Base-by-base conservation (phyloP, 2,888 invertebrate genomes). In the Pachycephus smyrnensis region DNA sequence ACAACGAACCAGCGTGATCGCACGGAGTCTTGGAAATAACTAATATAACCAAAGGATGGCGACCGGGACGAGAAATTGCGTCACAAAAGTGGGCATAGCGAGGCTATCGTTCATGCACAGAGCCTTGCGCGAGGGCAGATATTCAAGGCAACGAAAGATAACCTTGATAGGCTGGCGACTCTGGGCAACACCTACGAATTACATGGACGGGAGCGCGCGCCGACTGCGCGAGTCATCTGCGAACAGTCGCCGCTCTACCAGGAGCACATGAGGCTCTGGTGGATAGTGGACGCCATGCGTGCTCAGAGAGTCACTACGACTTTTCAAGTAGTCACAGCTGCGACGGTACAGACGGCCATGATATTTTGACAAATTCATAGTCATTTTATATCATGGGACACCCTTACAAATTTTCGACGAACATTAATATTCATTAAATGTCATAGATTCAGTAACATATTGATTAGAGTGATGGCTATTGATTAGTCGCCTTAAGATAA, bases 191-290 rank as follows among this genome's bases (percentile, higher is more conserved):
- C 40, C 40, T 12, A 73, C 36, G 31, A 76, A 68, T 32, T 12
- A 35, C 69, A 30, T n/a, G 30, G 12, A 68, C 76, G 69, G 69
- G 15, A 76, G 85, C 84, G 86, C 86, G 88, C 86, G 85, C 87
- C 86, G 87, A 90, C 88, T 90, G 90, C 88, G 89, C 90, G 89
- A 90, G 89, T 90, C 90, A 90, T 90, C 89, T 90, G 89, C 90
- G 89, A 88, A 83, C 87, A 84, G 88, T 88, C 88, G 86, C 84
- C 84, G 84, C 86, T 84, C 79, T 83, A 90, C 80, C 83, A 84
- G 88, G 87, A 82, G 81, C 86, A 23, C 86, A 91, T 86, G 77
- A 73, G n/a, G 71, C 71, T 31, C 31, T 6, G 71, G 31, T 31
- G 12, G 71, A 3, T 55, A 6, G 23, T 55, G 55, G 55, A 9